Evolutionary conservation across 1,140 invertebrate species (phyloP).

Genomic region (Diorhabda sublineata): DNA sequence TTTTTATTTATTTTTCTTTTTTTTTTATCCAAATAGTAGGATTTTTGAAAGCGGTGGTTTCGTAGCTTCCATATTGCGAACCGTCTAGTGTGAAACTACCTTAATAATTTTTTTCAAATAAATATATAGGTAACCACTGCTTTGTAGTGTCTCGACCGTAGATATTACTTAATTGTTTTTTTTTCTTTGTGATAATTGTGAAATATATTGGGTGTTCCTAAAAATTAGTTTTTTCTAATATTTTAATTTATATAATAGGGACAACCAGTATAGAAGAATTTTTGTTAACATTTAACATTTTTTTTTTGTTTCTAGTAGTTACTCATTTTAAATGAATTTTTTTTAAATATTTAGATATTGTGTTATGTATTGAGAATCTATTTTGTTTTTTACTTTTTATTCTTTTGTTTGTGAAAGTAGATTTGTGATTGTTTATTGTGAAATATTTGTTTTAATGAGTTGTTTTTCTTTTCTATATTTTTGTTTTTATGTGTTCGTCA

Average conservation of each 20-base stretch:
- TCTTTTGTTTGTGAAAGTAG: no score
- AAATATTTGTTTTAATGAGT: no score
- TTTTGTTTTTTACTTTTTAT: no score
- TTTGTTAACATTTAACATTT: conserved; percentile 3
- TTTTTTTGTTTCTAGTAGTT: not conserved
- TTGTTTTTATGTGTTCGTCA: no score
- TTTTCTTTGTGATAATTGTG: not conserved
- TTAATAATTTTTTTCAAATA: not conserved
- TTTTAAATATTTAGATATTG: no score
- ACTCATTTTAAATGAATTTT: no score
- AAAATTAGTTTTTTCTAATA: not conserved
- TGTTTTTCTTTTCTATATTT: no score
- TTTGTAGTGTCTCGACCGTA: no score
- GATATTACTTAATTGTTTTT: not conserved
- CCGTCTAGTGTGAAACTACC: no score
- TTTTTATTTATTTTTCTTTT: not conserved
- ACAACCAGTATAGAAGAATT: not conserved
- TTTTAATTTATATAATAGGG: not conserved
- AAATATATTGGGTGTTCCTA: conserved; percentile 2
- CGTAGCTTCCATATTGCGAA: not conserved
- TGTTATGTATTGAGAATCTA: no score
- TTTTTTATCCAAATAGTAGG: not conserved
- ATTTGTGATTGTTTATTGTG: no score
- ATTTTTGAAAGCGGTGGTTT: not conserved
- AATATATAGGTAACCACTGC: not conserved